Conservation (phyloP, 92 coral and sea anemone genomes). For the Epizoanthus stellaris region DNA sequence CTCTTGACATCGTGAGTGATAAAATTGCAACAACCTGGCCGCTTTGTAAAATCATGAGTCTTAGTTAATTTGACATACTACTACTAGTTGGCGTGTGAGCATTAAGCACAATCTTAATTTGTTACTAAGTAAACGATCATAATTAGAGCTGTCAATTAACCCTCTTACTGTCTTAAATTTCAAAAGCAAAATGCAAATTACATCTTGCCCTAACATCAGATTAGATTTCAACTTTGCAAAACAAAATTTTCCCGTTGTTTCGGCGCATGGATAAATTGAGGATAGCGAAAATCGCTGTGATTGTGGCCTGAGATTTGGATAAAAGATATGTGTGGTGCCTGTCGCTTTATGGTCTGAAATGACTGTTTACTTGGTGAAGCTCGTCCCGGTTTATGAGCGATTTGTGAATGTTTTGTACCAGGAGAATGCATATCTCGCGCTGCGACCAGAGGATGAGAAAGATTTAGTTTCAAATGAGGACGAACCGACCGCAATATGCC, state of each 20-base stretch:
- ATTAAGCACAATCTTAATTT: neutral
- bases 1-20: no score
- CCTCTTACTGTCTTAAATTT: constrained; percentile 18
- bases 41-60: neutral
- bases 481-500: neutral
- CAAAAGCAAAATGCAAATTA: constrained; percentile 36
- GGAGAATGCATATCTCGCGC: neutral
- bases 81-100: neutral
- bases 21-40: neutral
- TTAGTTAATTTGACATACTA: neutral
- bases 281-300: neutral
- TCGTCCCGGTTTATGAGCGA: constrained; percentile 23
- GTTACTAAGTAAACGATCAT: constrained; percentile 14
- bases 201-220: constrained; percentile 7
- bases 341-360: neutral
- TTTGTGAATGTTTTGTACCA: constrained; percentile 29
- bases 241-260: neutral
- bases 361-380: constrained; percentile 20
- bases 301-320: neutral
- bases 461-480: constrained; percentile 7
- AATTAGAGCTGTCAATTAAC: constrained; percentile 33
- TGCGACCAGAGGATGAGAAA: neutral
- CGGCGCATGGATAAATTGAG: neutral
- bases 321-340: neutral
- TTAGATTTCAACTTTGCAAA: constrained; percentile 21